Conservation (phyloP, 2,113 vertebrate species). For the rabbit (Oryctolagus cuniculus) region DNA sequence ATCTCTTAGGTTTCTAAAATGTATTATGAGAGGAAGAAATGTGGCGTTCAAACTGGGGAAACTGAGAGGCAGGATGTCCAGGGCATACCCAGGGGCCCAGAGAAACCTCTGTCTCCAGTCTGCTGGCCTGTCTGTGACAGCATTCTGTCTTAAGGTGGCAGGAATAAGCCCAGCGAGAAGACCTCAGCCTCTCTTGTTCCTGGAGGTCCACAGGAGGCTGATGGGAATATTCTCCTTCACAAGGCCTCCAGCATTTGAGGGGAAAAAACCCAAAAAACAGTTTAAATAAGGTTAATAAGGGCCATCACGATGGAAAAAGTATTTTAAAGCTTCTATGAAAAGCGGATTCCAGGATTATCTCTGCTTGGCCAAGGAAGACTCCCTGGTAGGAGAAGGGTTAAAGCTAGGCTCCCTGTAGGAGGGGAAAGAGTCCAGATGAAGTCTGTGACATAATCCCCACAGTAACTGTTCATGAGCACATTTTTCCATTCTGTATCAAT, state of each 20-base stretch:
- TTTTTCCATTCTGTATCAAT: conserved; percentile 87
- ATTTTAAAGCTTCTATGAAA: conserved; percentile 55
- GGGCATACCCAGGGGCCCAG: neutral
- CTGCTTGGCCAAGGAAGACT: conserved; percentile 72
- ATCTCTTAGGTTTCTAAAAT: conserved; percentile 22
- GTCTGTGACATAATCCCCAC: conserved; percentile 85
- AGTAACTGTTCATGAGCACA: conserved; percentile 85
- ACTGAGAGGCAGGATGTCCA: neutral
- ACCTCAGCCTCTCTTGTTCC: neutral
- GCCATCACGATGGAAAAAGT: conserved; percentile 25
- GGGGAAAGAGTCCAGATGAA: conserved; percentile 82
- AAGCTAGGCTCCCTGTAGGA: conserved; percentile 79
- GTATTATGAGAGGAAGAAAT: neutral
- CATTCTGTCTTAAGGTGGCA: neutral
- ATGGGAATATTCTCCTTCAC: conserved; percentile 28
- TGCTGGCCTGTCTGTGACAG: neutral
- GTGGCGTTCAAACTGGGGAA: neutral
- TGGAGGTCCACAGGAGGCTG: neutral
- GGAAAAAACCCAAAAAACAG: neutral
- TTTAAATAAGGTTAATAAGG: conserved; percentile 58
- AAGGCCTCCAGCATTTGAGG: conserved; percentile 40
- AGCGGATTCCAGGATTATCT: conserved; percentile 29
- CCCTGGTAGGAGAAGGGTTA: conserved; percentile 81
- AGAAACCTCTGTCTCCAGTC: neutral
- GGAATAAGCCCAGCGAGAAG: neutral